A percentile compares a stretch with the other conserved stretches of the same genome.
These are phyloP conservation scores for Biston betularia DNA, from an alignment of 2,888 invertebrate species.

Conservation along the genomic window DNA sequence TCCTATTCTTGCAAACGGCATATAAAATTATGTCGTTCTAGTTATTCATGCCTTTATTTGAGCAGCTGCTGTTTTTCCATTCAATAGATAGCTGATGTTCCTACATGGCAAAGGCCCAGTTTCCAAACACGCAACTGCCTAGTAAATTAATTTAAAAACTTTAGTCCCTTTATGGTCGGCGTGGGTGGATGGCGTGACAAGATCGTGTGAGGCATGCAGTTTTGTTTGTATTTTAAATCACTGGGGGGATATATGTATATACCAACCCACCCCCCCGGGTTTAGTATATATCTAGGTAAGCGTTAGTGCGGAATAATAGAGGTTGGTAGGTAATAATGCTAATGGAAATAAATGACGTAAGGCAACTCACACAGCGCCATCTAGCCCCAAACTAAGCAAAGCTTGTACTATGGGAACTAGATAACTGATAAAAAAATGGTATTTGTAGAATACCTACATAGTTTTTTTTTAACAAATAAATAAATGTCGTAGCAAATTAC, in stretches of 20 bases:
- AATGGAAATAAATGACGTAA: no score
- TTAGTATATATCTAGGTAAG: not conserved
- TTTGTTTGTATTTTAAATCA: not conserved
- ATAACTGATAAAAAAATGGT: no score
- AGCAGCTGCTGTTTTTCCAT: slow-evolving; percentile 10
- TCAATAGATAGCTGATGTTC: not conserved
- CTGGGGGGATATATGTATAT: no score
- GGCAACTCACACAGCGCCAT: no score
- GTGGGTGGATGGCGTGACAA: slow-evolving; percentile 30
- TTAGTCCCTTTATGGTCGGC: slow-evolving; percentile 7
- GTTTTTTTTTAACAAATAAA: no score
- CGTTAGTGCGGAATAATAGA: no score
- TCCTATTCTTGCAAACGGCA: not conserved
- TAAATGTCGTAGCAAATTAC: no score
- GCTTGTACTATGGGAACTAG: no score
- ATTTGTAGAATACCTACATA: no score
- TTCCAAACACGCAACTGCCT: not conserved
- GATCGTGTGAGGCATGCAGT: slow-evolving; percentile 13
- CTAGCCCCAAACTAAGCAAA: no score
- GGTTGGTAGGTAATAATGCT: no score
- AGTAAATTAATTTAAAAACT: slow-evolving; percentile 23
- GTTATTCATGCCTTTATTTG: slow-evolving; percentile 13
- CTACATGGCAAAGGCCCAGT: slow-evolving; percentile 2
- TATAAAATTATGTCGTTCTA: slow-evolving; percentile 1
- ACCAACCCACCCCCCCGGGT: no score